Percentiles rank a stretch among this genome's conserved stretches.
phyloP scores from a whole-genome alignment of 2,888 invertebrate genomes.

The Drosophila recens region DNA sequence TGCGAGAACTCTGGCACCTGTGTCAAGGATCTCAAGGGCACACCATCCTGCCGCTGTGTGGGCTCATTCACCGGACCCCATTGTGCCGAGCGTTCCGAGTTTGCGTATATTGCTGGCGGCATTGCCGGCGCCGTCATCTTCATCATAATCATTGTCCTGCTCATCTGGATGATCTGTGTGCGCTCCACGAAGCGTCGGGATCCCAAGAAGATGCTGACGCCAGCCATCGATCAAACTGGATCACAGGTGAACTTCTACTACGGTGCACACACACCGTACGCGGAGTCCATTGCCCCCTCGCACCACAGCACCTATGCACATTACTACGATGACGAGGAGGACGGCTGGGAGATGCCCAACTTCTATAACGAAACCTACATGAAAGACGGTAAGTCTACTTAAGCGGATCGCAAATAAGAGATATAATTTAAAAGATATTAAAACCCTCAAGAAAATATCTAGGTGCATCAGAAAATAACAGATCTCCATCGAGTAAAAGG shows the following conservation, averaged over 20 bases:
- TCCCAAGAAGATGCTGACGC: conserved; percentile 95
- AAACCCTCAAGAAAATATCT: too few relatives aligned
- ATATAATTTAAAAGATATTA: too few relatives aligned
- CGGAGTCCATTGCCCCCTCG: conserved; percentile 97
- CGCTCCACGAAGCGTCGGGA: conserved; percentile 94
- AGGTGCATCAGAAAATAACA: too few relatives aligned
- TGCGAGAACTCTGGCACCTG: conserved; percentile 97
- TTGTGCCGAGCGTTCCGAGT: conserved; percentile 96
- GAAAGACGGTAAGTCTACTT: conserved; percentile 89
- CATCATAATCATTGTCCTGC: conserved; percentile 95
- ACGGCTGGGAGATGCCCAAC: conserved; percentile 99
- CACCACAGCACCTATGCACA: conserved; percentile 98
- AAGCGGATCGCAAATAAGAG: neutral
- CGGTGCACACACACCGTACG: conserved; percentile 97
- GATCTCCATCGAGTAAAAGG: too few relatives aligned
- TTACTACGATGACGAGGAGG: conserved; percentile 97
- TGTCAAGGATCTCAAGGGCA: conserved; percentile 92
- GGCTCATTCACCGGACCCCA: conserved; percentile 96
- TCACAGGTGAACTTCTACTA: conserved; percentile 98
- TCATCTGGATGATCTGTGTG: conserved; percentile 99
- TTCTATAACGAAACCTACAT: conserved; percentile 98
- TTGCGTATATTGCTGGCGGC: conserved; percentile 97
- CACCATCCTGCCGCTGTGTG: conserved; percentile 94
- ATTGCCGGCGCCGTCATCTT: conserved; percentile 97
- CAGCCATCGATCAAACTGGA: conserved; percentile 95